Evolutionary conservation across 23 tunicate genomes (phyloP).

Genomic region (Phallusia fumigata): DNA sequence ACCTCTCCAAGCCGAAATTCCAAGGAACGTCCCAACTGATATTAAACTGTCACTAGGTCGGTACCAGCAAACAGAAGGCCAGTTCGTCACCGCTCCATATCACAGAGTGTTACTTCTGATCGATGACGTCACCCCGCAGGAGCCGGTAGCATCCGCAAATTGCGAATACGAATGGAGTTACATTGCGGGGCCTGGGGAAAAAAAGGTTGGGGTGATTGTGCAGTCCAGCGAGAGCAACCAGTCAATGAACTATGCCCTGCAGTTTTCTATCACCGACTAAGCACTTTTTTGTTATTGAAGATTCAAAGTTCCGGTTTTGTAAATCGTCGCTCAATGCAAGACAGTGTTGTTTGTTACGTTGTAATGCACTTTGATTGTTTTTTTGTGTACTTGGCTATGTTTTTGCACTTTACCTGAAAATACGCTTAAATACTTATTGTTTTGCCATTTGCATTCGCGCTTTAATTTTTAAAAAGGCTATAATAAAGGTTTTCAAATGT

Average conservation of each 20-base stretch:
- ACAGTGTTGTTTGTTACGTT: too few species aligned
- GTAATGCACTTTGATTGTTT: too few species aligned
- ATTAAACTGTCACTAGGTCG: slow-evolving; percentile 29
- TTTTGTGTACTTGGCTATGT: too few species aligned
- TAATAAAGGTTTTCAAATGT: too few species aligned
- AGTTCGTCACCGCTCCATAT: not conserved
- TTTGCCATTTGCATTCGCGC: too few species aligned
- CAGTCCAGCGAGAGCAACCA: slow-evolving; percentile 22
- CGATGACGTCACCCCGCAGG: slow-evolving; percentile 27
- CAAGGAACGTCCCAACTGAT: slow-evolving; percentile 14
- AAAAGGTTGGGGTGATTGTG: slow-evolving; percentile 35
- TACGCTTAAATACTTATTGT: too few species aligned
- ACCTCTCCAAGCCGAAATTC: slow-evolving; percentile 24
- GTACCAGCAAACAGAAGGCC: not conserved
- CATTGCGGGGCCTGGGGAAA: slow-evolving; percentile 64
- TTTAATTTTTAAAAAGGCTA: too few species aligned
- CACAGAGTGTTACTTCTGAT: slow-evolving; percentile 39
- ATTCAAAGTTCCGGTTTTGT: not conserved
- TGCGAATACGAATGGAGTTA: slow-evolving; percentile 57
- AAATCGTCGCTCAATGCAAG: not conserved
- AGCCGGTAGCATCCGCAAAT: not conserved
- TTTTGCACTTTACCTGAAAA: too few species aligned
- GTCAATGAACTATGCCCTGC: slow-evolving; percentile 42
- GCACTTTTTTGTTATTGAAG: not conserved
- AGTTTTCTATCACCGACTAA: slow-evolving; percentile 27